Evolutionary conservation across 1,140 invertebrate species (phyloP).

Genomic region (Venturia canescens): DNA sequence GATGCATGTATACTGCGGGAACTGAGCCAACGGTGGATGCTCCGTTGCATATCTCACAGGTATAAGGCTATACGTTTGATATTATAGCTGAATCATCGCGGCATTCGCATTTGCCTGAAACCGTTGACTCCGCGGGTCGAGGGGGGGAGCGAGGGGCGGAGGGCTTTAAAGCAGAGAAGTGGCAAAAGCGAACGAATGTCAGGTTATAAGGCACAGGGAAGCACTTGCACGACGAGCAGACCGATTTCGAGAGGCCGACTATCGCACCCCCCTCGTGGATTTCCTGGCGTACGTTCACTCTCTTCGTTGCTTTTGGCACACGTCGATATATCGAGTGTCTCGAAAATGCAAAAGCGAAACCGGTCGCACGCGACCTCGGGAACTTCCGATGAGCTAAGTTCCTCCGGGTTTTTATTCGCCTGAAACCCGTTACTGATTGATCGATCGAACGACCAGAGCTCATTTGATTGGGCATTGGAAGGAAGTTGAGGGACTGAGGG

Average conservation of each 20-base stretch:
- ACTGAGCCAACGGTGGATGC: slow-evolving; percentile 32
- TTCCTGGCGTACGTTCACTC: slow-evolving; percentile 42
- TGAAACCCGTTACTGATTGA: too few relatives aligned
- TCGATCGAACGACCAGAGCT: too few relatives aligned
- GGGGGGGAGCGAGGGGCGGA: not conserved
- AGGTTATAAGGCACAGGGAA: slow-evolving; percentile 16
- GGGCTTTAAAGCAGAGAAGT: slow-evolving; percentile 33
- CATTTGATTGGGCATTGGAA: too few relatives aligned
- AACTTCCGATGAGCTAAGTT: too few relatives aligned
- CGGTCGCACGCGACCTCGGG: too few relatives aligned
- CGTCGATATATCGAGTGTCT: not conserved
- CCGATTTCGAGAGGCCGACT: slow-evolving; percentile 52
- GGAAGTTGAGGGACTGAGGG: too few relatives aligned
- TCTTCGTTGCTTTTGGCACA: slow-evolving; percentile 7
- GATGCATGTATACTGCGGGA: not conserved
- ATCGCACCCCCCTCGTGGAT: slow-evolving; percentile 27
- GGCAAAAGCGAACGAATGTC: slow-evolving; percentile 31
- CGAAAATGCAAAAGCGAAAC: too few relatives aligned
- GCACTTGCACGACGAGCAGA: slow-evolving; percentile 50
- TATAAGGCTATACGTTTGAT: not conserved
- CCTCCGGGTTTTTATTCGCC: too few relatives aligned
- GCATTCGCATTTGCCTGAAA: not conserved
- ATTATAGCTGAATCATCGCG: slow-evolving; percentile 16
- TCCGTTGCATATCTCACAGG: not conserved
- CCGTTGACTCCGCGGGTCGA: not conserved